Conservation (phyloP, 2,888 invertebrate genomes). For the Netelia virgata region DNA sequence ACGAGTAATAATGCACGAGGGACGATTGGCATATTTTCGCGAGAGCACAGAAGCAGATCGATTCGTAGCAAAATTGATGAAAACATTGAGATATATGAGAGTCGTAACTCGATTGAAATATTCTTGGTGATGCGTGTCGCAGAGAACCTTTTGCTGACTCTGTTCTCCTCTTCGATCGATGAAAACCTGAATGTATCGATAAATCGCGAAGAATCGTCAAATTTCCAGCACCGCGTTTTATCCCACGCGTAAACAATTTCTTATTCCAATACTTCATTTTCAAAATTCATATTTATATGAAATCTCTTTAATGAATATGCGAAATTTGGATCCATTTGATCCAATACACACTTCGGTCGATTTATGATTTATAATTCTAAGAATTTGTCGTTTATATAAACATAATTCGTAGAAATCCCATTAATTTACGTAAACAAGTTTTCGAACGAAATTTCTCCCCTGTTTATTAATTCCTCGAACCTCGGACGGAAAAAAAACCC, state of each 20-base stretch:
- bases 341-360: too few relatives aligned
- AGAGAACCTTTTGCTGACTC: neutral
- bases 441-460: too few relatives aligned
- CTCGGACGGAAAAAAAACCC: too few relatives aligned
- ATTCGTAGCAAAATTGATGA: slow-evolving; percentile 46
- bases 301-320: too few relatives aligned
- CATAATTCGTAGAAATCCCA: too few relatives aligned
- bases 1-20: too few relatives aligned
- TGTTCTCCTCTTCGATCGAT: neutral
- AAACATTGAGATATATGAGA: slow-evolving; percentile 32
- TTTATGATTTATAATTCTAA: too few relatives aligned
- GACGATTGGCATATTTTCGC: neutral
- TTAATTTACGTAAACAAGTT: too few relatives aligned
- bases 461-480: too few relatives aligned
- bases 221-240: neutral
- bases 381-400: too few relatives aligned
- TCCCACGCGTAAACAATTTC: neutral
- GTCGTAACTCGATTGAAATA: slow-evolving; percentile 50
- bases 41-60: neutral
- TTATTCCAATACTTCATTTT: neutral
- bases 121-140: neutral
- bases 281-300: too few relatives aligned
- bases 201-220: neutral
- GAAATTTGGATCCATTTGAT: too few relatives aligned
- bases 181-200: neutral